Percentiles rank a stretch among this genome's conserved stretches.
Evolutionary conservation across 2,113 vertebrate species (phyloP).

Genomic region (Fukomys damarensis): DNA sequence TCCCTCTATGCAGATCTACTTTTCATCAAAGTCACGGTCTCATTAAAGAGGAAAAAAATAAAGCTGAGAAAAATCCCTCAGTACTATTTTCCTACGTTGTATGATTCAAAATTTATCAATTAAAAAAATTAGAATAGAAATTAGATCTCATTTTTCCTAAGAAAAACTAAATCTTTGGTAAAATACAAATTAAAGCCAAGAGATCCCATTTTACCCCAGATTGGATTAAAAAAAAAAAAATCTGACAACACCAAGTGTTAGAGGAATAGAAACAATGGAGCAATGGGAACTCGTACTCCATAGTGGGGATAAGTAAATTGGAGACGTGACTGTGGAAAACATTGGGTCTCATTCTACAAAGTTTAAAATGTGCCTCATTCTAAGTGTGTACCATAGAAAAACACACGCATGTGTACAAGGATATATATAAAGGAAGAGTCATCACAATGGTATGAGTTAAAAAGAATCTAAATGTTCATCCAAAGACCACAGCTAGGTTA

Average conservation of each 20-base stretch:
- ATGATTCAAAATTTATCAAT: neutral
- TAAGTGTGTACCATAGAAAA: neutral
- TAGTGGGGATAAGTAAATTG: neutral
- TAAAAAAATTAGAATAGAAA: neutral
- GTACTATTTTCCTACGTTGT: conserved; percentile 10
- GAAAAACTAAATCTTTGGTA: neutral
- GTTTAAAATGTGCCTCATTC: neutral
- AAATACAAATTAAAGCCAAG: neutral
- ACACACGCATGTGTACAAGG: too few species aligned
- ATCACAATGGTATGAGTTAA: neutral
- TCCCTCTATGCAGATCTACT: neutral
- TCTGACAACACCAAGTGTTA: neutral
- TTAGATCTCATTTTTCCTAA: neutral
- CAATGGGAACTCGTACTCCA: neutral
- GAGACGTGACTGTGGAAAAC: neutral
- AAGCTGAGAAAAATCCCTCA: neutral
- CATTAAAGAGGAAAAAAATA: neutral
- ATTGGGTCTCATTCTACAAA: neutral
- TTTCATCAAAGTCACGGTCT: conserved; percentile 46
- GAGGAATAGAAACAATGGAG: neutral
- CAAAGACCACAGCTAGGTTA: neutral
- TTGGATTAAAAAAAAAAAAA: too few species aligned
- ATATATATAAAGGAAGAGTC: neutral
- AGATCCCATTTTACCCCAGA: neutral
- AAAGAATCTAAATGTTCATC: neutral